Evolutionary conservation across 2,888 invertebrate species (phyloP), one percentile per base, ranked within the genome.

Genomic region (Boloria euphrosyne): DNA sequence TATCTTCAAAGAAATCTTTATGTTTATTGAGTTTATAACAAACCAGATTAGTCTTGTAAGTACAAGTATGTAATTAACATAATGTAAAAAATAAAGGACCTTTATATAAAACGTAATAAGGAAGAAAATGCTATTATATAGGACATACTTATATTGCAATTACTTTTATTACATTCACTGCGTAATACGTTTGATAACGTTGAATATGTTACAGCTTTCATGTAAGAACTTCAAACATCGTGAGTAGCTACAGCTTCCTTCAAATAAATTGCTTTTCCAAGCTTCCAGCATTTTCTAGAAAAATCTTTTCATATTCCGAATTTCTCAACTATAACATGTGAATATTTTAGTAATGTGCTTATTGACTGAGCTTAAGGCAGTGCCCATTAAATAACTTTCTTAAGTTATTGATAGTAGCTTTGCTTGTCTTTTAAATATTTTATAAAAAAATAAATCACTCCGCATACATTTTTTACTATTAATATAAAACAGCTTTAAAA

Each of bases 261-360:
- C 43, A 50, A 61, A 61, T 61, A 66, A 66, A 66, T 66, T 66
- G 65, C 61, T 60, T 64, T 66, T 27, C 55, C 16, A 27, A 46
- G 61, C 65, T 61, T 17, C 49, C 17, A 44, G 31, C 49, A 46
- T 52, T 44, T 61, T 66, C 43, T 50, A 50, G 54, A 55, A 66
- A 66, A 55, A 55, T 50, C 54, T 49, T 61, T 49, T 66, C 44
- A 61, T 46, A 66, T 61, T 61, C 27, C 49, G 31, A 27, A 55
- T 44, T 54, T 61, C 50, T 65, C 16, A 22, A 61, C 52, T 43
- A 50, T 61, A 55, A 46, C 44, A 17, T 50, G 55, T 49, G 46
- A 55, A 62, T 62, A 62, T 62, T 54, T 52, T n/a, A 62, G 47
- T 47, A 31, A 17, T 27, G 27, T 38, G 17, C 46, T 46, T 59